Base-by-base conservation (phyloP, 2,113 vertebrate species). In the Dicerorhinus sumatrensis region DNA sequence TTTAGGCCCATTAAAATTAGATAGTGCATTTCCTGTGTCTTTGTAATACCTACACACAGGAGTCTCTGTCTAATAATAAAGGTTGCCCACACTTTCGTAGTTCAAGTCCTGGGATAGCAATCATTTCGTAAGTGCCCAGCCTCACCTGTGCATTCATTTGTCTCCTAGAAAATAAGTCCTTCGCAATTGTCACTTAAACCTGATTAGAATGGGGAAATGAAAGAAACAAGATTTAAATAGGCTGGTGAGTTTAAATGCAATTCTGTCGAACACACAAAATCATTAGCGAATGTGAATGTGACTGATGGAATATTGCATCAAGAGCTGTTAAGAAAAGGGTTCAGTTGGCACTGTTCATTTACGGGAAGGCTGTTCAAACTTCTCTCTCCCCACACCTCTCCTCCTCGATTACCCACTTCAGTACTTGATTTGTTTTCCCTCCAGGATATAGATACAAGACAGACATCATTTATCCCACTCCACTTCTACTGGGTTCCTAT, bases 121-220 rank as follows among this genome's bases (percentile, higher is more conserved):
- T 56, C 70, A 63, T 63, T 89, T 97, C 80, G 33, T 77, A 89
- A 97, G 60, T 96, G 12, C 13, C 29, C 85, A 94, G 85, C 73
- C 62, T 89, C 69, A 48, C 94, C 89, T 97, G 60, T 91, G 86
- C 86, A 97, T 98, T 98, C 90, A 93, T 97, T 96, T 96, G 84
- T 95, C 95, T 97, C 89, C 87, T 86, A 97, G 79, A 96, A 97
- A 97, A 97, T 79, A 95, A 97, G 90, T 96, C 92, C 90, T 97
- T 96, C 79, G 84, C 91, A 79, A 98, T 96, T 98, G 97, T 97
- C 69, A 2, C 93, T 96, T 95, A 96, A 94, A 96, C 93, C 77
- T 95, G 96, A 98, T 98, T 97, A 98, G 96, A 20, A 97, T 87
- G 95, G 83, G 92, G 90, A 98, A 98, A 98, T 96, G 87, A 97